Evolutionary conservation across 2,888 invertebrate species (phyloP).

Genomic region (Pocota personata): DNA sequence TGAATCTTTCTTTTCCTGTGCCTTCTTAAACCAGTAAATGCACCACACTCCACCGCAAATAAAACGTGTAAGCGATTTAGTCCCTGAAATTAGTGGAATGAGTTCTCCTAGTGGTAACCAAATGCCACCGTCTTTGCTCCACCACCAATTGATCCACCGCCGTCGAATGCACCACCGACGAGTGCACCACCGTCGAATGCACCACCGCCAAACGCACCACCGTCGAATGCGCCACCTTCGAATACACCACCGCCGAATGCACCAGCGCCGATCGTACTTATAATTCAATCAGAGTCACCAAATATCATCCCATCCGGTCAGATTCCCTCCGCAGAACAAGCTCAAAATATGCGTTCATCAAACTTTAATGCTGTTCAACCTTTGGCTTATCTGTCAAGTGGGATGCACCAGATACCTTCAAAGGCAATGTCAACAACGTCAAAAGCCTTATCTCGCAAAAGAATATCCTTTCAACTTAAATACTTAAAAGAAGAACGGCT

Average conservation of each 20-base stretch:
- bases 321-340: neutral
- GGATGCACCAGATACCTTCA: neutral
- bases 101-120: neutral
- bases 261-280: neutral
- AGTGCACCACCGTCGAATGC: no score
- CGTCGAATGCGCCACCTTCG: neutral
- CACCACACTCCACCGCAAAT: slow-evolving; percentile 2
- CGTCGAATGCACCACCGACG: no score
- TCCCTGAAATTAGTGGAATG: neutral
- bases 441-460: slow-evolving; percentile 3
- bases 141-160: no score
- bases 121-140: neutral
- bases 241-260: neutral
- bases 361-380: neutral
- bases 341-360: neutral
- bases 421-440: slow-evolving; percentile 10
- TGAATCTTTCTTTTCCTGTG: slow-evolving; percentile 3
- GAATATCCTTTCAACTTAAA: neutral
- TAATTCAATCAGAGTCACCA: neutral
- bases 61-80: neutral
- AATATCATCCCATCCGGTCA: neutral
- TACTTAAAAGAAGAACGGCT: neutral
- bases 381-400: no score
- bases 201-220: no score
- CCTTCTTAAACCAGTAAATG: slow-evolving; percentile 24